Evolutionary conservation across 2,113 vertebrate species (phyloP).

Genomic region (Platichthys stellatus): DNA sequence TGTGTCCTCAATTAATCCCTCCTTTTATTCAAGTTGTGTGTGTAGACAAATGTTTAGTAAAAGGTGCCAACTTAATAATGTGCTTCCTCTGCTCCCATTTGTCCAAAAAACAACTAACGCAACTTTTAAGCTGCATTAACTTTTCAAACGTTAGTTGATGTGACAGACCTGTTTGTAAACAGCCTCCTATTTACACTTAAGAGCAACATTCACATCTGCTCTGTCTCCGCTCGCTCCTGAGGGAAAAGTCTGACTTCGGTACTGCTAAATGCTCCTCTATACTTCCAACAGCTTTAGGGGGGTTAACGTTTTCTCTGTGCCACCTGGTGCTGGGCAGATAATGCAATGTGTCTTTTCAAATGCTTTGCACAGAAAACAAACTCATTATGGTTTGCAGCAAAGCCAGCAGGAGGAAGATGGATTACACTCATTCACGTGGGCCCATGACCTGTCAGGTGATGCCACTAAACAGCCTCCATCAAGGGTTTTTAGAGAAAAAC

Average conservation of each 20-base stretch:
- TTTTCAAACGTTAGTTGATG: not conserved
- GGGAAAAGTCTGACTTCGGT: not conserved
- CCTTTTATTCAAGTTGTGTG: too few species aligned
- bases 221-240: not conserved
- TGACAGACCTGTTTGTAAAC: not conserved
- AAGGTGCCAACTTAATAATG: too few species aligned
- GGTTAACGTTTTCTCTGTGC: not conserved
- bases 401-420: constrained; percentile 20
- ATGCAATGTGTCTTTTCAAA: not conserved
- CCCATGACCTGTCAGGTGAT: constrained; percentile 1
- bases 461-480: constrained; percentile 9
- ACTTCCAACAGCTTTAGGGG: not conserved
- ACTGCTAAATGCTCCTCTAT: not conserved
- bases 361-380: not conserved
- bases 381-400: constrained; percentile 24
- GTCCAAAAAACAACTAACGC: too few species aligned
- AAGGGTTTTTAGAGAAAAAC: constrained; percentile 17
- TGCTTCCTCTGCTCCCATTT: too few species aligned
- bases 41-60: too few species aligned
- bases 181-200: not conserved
- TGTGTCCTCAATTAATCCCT: too few species aligned
- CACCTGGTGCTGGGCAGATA: not conserved
- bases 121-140: not conserved
- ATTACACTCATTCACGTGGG: constrained; percentile 15
- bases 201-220: not conserved